These are phyloP conservation scores for Gymnodraco acuticeps DNA, from an alignment of 2,797 vertebrate species.

Conservation along the genomic window DNA sequence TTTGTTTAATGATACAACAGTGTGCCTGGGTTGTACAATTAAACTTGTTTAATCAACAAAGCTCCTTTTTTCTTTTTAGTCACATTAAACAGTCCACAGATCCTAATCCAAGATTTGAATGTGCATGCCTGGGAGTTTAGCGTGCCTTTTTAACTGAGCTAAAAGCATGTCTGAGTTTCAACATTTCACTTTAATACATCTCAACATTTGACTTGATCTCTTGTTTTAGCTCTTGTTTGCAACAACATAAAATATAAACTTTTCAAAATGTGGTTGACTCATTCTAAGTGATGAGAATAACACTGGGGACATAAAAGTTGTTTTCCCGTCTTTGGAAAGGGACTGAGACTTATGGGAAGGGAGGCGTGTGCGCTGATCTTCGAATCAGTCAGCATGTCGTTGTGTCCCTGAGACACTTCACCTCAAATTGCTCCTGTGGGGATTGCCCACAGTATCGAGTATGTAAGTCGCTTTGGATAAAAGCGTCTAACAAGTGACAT, in stretches of 20 bases:
- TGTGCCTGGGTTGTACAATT: slow-evolving; percentile 48
- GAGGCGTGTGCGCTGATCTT: too few relatives aligned
- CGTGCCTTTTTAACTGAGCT: slow-evolving; percentile 2
- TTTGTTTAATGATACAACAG: slow-evolving; percentile 59
- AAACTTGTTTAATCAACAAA: slow-evolving; percentile 60
- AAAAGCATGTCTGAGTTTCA: slow-evolving; percentile 9
- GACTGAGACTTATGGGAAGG: slow-evolving; percentile 15
- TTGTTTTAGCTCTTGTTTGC: slow-evolving; percentile 16
- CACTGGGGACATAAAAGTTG: background rate
- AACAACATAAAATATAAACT: slow-evolving; percentile 15
- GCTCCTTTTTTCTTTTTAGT: slow-evolving; percentile 36
- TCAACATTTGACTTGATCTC: slow-evolving; percentile 14
- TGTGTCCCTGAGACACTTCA: too few relatives aligned
- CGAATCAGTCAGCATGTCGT: too few relatives aligned
- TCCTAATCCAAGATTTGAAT: slow-evolving; percentile 44
- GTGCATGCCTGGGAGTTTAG: slow-evolving; percentile 11
- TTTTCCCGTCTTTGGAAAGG: slow-evolving; percentile 9
- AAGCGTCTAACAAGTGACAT: too few relatives aligned
- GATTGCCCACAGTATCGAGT: too few relatives aligned
- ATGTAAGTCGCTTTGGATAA: too few relatives aligned
- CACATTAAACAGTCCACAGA: slow-evolving; percentile 52
- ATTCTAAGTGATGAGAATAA: slow-evolving; percentile 28
- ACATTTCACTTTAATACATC: background rate
- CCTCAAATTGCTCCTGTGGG: too few relatives aligned
- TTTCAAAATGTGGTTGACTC: slow-evolving; percentile 25